These are phyloP conservation scores for Hyperoplus lanceolatus DNA, from an alignment of 2,797 vertebrate species.

Conservation along the genomic window DNA sequence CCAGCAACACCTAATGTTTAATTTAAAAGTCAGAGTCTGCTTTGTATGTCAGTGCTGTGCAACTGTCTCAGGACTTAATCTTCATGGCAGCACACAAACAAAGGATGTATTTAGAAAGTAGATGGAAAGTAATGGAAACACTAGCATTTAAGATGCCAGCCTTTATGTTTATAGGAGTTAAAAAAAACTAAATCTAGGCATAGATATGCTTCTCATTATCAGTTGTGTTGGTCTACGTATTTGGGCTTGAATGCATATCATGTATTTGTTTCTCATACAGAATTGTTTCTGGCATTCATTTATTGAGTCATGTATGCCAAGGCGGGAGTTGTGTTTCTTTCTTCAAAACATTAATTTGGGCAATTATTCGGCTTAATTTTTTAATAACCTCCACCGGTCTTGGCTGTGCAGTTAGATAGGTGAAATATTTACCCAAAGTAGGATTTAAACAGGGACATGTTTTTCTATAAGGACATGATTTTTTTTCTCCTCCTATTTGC, in stretches of 20 bases:
- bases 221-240: conserved; percentile 33
- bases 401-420: conserved; percentile 64
- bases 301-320: conserved; percentile 29
- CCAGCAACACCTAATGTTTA: conserved; percentile 81
- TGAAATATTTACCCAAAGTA: conserved; percentile 85
- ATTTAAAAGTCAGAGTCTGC: conserved; percentile 82
- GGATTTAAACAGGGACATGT: conserved; percentile 85
- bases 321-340: conserved; percentile 24
- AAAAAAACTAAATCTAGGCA: conserved; percentile 24
- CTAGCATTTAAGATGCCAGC: conserved; percentile 24
- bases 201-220: conserved; percentile 32
- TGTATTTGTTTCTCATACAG: conserved; percentile 7
- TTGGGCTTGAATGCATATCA: conserved; percentile 18
- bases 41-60: conserved; percentile 77
- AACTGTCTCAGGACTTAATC: conserved; percentile 80
- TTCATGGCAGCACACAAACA: conserved; percentile 70
- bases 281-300: conserved; percentile 7
- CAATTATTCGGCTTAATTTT: conserved; percentile 66
- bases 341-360: conserved; percentile 57
- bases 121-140: conserved; percentile 66
- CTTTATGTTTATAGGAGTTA: conserved; percentile 36
- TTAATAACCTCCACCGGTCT: conserved; percentile 61
- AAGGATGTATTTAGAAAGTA: conserved; percentile 68
- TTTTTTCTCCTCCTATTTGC: conserved; percentile 86
- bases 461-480: conserved; percentile 84